Conservation (phyloP, 2,113 vertebrate genomes). For the Tenebrosternarchus preto region DNA sequence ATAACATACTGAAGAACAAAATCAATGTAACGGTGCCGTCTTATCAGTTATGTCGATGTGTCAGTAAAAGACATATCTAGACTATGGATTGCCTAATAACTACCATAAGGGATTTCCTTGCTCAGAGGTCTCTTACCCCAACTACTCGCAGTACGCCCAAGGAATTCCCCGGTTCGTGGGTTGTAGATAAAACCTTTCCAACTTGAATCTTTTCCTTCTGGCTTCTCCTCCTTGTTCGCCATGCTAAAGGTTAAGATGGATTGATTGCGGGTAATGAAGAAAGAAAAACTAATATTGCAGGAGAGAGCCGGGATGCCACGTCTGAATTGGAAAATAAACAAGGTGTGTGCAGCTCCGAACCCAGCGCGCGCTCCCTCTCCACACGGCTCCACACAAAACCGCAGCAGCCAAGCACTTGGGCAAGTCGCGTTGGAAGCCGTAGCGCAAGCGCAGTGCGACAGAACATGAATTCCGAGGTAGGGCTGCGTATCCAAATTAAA, state of each 20-base stretch:
- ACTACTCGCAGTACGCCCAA: conserved; percentile 87
- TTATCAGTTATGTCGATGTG: neutral
- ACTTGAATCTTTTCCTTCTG: conserved; percentile 69
- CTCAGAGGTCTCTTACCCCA: conserved; percentile 74
- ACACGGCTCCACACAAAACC: neutral
- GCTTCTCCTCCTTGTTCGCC: conserved; percentile 78
- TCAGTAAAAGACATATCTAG: too few relatives aligned
- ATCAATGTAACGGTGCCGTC: neutral
- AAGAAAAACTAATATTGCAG: neutral
- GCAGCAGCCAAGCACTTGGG: neutral
- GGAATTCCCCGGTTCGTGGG: conserved; percentile 78
- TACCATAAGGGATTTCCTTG: neutral
- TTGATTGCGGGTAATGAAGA: neutral
- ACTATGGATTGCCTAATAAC: neutral
- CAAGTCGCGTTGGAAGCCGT: conserved; percentile 33
- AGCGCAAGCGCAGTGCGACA: conserved; percentile 57
- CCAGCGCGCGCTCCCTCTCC: conserved; percentile 24
- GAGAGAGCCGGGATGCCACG: conserved; percentile 16
- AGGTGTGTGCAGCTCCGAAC: conserved; percentile 41
- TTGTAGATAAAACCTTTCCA: conserved; percentile 87
- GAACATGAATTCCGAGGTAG: conserved; percentile 28
- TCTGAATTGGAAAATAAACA: conserved; percentile 12
- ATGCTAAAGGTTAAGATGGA: conserved; percentile 59
- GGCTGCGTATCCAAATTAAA: neutral
- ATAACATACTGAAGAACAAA: neutral